Evolutionary conservation across 1,140 invertebrate species (phyloP).

Genomic region (Danaus melanippus): DNA sequence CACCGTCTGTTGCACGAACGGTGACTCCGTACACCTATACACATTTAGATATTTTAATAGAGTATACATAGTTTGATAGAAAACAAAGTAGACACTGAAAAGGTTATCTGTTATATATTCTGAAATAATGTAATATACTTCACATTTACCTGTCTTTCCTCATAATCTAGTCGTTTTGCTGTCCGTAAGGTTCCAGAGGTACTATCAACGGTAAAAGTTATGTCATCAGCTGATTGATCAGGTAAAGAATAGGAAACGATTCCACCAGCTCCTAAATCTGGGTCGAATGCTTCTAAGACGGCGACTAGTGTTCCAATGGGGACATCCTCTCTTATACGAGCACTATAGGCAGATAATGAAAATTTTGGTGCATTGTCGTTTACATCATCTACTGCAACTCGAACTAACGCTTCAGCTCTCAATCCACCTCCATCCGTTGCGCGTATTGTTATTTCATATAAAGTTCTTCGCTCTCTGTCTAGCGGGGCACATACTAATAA

Average conservation of each 20-base stretch:
- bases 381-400: slow-evolving; percentile 88
- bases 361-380: slow-evolving; percentile 94
- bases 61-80: too few species aligned
- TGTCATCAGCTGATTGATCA: slow-evolving; percentile 76
- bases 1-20: slow-evolving; percentile 86
- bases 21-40: slow-evolving; percentile 84
- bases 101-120: neutral
- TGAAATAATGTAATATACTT: neutral
- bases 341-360: slow-evolving; percentile 79
- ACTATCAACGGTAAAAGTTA: slow-evolving; percentile 83
- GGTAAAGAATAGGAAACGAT: slow-evolving; percentile 83
- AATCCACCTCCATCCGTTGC: slow-evolving; percentile 85
- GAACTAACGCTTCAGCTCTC: slow-evolving; percentile 83
- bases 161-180: slow-evolving; percentile 84
- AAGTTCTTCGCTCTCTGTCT: slow-evolving; percentile 87
- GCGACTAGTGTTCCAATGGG: slow-evolving; percentile 90
- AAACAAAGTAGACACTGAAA: too few species aligned
- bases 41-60: too few species aligned
- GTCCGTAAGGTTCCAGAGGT: slow-evolving; percentile 89
- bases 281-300: slow-evolving; percentile 88
- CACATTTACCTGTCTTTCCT: slow-evolving; percentile 79
- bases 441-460: slow-evolving; percentile 87
- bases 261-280: slow-evolving; percentile 87
- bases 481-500: slow-evolving; percentile 82
- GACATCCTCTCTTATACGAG: slow-evolving; percentile 92